A percentile compares a stretch with the other conserved stretches of the same genome.
phyloP scores from a whole-genome alignment of 1,140 invertebrate genomes.

The Phortica variegata region DNA sequence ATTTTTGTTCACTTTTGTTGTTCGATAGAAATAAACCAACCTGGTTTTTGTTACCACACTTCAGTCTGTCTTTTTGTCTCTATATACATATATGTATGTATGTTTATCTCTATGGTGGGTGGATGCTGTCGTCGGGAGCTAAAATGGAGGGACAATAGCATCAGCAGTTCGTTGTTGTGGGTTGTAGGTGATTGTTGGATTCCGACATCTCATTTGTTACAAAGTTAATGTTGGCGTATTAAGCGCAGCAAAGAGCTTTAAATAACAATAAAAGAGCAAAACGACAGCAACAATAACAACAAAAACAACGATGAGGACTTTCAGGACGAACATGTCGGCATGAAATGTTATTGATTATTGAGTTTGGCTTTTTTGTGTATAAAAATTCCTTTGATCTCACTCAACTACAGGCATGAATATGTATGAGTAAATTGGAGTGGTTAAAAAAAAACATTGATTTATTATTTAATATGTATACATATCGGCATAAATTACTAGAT shows the following conservation, averaged over 20 bases:
- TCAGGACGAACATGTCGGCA: no score
- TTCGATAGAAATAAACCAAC: conserved; percentile 37
- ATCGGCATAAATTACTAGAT: no score
- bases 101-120: neutral
- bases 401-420: no score
- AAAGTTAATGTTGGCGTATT: conserved; percentile 54
- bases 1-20: conserved; percentile 50
- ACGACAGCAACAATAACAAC: neutral
- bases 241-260: conserved; percentile 50
- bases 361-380: conserved; percentile 33
- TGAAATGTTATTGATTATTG: conserved; percentile 45
- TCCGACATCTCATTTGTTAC: conserved; percentile 54
- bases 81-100: conserved; percentile 5
- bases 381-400: no score
- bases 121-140: neutral
- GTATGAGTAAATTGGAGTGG: no score
- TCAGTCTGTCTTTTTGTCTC: conserved; percentile 6
- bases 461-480: no score
- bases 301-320: conserved; percentile 1
- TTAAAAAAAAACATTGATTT: no score
- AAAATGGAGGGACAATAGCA: conserved; percentile 6
- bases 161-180: no score
- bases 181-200: conserved; percentile 47
- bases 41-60: conserved; percentile 26
- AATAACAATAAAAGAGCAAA: conserved; percentile 35